A percentile compares a stretch with the other conserved stretches of the same genome.
phyloP scores from a whole-genome alignment of 2,888 invertebrate genomes.

The Torymus texanus region DNA sequence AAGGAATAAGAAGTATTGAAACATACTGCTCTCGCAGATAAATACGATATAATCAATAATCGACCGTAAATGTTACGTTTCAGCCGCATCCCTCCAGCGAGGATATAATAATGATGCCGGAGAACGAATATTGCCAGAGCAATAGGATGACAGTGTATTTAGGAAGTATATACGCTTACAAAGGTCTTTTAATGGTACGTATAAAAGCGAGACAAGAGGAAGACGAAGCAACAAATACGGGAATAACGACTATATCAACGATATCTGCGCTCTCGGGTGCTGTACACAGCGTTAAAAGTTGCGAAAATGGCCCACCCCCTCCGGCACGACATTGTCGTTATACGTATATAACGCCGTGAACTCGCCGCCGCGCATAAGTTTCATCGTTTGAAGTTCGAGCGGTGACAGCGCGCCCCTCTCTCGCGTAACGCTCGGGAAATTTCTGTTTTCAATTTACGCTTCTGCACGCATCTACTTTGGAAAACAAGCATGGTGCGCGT shows the following conservation, averaged over 20 bases:
- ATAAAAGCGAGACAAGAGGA: background rate
- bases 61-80: constrained; percentile 58
- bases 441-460: constrained; percentile 22
- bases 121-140: constrained; percentile 97
- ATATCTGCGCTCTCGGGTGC: too few relatives aligned
- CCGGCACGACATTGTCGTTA: too few relatives aligned
- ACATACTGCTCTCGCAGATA: background rate
- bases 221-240: too few relatives aligned
- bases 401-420: background rate
- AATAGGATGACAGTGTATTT: constrained; percentile 96
- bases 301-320: too few relatives aligned
- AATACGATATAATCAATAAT: background rate
- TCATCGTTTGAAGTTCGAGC: background rate
- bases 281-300: background rate
- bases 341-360: too few relatives aligned
- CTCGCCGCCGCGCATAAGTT: background rate
- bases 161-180: constrained; percentile 97
- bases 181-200: constrained; percentile 94
- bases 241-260: too few relatives aligned
- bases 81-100: constrained; percentile 94
- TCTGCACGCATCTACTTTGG: constrained; percentile 2
- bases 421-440: background rate
- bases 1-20: background rate
- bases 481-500: background rate
- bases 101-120: constrained; percentile 93